A percentile compares a stretch with the other conserved stretches of the same genome.
phyloP scores from a whole-genome alignment of 2,113 vertebrate genomes.

The Perccottus glenii region DNA sequence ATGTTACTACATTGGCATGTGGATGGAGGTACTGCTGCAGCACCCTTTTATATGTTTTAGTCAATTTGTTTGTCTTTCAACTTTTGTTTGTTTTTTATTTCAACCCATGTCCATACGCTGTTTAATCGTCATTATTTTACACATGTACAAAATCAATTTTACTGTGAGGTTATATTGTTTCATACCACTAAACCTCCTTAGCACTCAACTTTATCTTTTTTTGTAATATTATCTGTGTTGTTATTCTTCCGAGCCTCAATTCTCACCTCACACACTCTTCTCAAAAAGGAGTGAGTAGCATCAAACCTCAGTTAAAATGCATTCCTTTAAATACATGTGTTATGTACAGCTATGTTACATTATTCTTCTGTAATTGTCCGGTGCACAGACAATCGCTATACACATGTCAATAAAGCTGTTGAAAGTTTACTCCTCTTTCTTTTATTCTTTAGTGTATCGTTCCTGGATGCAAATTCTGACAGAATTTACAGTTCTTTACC shows the following conservation, averaged over 20 bases:
- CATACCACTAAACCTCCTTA: slow-evolving; percentile 17
- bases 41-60: slow-evolving; percentile 36
- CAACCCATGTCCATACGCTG: slow-evolving; percentile 30
- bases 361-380: slow-evolving; percentile 74
- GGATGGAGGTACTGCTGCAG: slow-evolving; percentile 63
- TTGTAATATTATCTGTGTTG: slow-evolving; percentile 5
- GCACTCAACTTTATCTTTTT: slow-evolving; percentile 18
- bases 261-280: slow-evolving; percentile 45
- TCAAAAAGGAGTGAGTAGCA: slow-evolving; percentile 46
- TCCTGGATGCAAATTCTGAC: no score
- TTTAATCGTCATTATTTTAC: slow-evolving; percentile 26
- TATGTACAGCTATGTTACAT: slow-evolving; percentile 66
- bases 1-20: slow-evolving; percentile 66
- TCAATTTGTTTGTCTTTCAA: slow-evolving; percentile 17
- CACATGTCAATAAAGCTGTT: slow-evolving; percentile 80
- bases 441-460: background rate
- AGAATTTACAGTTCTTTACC: no score
- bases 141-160: slow-evolving; percentile 32
- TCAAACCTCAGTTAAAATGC: slow-evolving; percentile 58
- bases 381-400: slow-evolving; percentile 82
- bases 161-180: slow-evolving; percentile 19
- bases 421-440: slow-evolving; percentile 30
- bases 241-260: slow-evolving; percentile 42
- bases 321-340: slow-evolving; percentile 62
- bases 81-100: slow-evolving; percentile 15